These are phyloP conservation scores for Neopipo cinnamomea DNA, from an alignment of 2,113 vertebrate genomes.

Conservation along the genomic window DNA sequence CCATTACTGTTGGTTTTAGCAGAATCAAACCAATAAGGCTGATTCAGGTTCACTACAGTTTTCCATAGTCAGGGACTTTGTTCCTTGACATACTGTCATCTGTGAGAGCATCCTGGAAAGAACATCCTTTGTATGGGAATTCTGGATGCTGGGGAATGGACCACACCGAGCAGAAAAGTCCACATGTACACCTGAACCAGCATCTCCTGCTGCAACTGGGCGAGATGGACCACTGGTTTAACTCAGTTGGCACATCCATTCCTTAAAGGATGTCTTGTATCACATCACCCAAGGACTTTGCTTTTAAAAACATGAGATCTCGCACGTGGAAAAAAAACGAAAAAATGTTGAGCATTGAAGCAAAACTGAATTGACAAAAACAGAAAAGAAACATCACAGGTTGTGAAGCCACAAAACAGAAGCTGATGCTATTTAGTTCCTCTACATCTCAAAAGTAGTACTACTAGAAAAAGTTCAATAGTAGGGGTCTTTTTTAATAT, in stretches of 20 bases:
- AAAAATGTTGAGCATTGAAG: not conserved
- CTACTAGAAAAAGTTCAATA: not conserved
- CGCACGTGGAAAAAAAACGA: not conserved
- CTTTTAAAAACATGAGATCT: not conserved
- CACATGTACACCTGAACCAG: rapidly evolving
- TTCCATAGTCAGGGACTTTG: not conserved
- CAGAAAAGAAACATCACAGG: not conserved
- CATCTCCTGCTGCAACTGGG: not conserved
- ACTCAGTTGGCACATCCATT: not conserved
- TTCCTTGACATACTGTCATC: rapidly evolving
- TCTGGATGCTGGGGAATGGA: not conserved
- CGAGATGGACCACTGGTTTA: not conserved
- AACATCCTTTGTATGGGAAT: not conserved
- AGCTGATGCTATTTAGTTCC: not conserved
- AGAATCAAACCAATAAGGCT: not conserved
- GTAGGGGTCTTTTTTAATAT: not conserved
- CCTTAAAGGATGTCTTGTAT: not conserved
- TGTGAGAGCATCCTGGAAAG: not conserved
- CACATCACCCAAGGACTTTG: not conserved
- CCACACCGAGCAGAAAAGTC: not conserved
- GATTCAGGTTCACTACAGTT: not conserved
- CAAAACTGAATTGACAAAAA: not conserved
- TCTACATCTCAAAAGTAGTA: not conserved
- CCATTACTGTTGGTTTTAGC: not conserved
- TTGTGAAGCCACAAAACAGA: not conserved